These are phyloP conservation scores for Psilopsiagon aymara DNA, from an alignment of 2,113 vertebrate species.

Conservation along the genomic window DNA sequence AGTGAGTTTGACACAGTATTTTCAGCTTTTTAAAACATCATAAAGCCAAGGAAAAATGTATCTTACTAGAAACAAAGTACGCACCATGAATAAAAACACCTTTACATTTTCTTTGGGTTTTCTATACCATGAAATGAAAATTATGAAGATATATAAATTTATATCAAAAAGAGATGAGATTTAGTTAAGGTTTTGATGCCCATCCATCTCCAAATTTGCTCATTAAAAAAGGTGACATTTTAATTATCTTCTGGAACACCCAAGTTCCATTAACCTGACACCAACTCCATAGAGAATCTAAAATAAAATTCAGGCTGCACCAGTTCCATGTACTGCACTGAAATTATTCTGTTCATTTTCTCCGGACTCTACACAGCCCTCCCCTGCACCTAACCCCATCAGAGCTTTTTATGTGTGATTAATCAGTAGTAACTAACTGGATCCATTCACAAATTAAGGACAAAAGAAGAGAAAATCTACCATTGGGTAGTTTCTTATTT, in stretches of 20 bases:
- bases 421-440: slow-evolving; percentile 31
- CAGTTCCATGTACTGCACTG: background rate
- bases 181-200: background rate
- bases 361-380: background rate
- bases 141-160: background rate
- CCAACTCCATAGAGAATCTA: background rate
- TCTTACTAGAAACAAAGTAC: background rate
- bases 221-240: background rate
- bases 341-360: background rate
- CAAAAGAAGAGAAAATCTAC: background rate
- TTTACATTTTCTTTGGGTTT: background rate
- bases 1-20: background rate
- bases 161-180: background rate
- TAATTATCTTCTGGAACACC: slow-evolving; percentile 5
- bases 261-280: background rate
- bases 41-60: slow-evolving; percentile 54
- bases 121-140: background rate
- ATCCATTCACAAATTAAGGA: slow-evolving; percentile 8
- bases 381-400: slow-evolving; percentile 19
- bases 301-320: slow-evolving; percentile 26
- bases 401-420: slow-evolving; percentile 52
- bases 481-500: background rate
- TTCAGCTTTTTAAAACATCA: background rate
- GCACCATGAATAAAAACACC: background rate
- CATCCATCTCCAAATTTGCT: background rate